These are phyloP conservation scores for Noctuana brunneofusca DNA, from an alignment of 2,888 invertebrate genomes.

Conservation along the genomic window DNA sequence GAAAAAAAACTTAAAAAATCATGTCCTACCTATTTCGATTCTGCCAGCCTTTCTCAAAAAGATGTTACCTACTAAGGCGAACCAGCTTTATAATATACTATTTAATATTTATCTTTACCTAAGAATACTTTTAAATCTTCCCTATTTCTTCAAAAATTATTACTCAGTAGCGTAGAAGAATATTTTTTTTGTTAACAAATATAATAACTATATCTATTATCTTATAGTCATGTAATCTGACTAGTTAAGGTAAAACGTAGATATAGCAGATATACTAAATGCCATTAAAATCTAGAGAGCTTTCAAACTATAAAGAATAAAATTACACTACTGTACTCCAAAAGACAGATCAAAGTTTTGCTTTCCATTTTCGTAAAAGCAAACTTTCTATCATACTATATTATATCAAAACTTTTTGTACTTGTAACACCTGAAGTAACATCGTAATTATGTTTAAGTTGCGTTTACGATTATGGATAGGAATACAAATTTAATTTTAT, in stretches of 20 bases:
- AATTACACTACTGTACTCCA: conserved; percentile 59
- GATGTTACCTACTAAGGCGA: conserved; percentile 61
- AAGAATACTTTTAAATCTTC: conserved; percentile 63
- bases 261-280: conserved; percentile 54
- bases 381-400: conserved; percentile 7
- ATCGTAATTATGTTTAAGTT: neutral
- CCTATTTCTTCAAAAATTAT: conserved; percentile 68
- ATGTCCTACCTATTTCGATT: conserved; percentile 29
- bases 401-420: conserved; percentile 17
- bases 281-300: conserved; percentile 62
- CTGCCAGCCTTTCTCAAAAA: conserved; percentile 58
- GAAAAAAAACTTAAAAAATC: conserved; percentile 33
- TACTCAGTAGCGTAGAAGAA: conserved; percentile 80
- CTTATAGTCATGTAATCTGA: conserved; percentile 58
- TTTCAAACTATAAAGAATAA: conserved; percentile 62
- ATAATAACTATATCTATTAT: conserved; percentile 59
- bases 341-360: conserved; percentile 57
- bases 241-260: conserved; percentile 62
- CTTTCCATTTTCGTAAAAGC: conserved; percentile 62
- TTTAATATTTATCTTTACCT: conserved; percentile 62
- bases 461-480: conserved; percentile 22
- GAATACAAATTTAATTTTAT: conserved; percentile 3
- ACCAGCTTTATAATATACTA: conserved; percentile 60
- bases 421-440: conserved; percentile 6
- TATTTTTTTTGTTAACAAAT: conserved; percentile 73